A percentile compares a stretch with the other conserved stretches of the same genome.
Conservation (phyloP, 2,888 invertebrate species). For the Calameuta pallipes region DNA sequence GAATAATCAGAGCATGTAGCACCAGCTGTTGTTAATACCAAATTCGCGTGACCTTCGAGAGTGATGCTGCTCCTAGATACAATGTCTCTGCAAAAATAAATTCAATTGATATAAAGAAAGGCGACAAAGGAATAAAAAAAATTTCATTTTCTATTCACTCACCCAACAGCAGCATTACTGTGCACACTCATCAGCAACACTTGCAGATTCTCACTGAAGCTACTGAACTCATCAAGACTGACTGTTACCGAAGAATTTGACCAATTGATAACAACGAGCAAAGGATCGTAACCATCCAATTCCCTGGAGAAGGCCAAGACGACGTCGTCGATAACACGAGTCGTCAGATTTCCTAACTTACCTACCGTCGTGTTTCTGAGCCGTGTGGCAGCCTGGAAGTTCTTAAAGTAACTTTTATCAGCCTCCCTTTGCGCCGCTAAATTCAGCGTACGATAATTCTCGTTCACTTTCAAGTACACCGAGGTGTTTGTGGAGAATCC, state of each 20-base stretch:
- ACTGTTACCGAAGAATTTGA: background rate
- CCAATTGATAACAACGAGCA: conserved; percentile 13
- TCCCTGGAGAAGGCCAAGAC: conserved; percentile 67
- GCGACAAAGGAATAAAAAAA: too few species aligned
- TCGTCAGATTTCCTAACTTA: conserved; percentile 70
- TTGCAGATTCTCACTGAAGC: conserved; percentile 1
- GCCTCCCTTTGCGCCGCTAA: conserved; percentile 68
- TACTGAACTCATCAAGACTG: background rate
- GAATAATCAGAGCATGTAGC: too few species aligned
- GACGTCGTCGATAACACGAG: conserved; percentile 69
- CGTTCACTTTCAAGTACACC: conserved; percentile 79
- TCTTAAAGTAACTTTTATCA: conserved; percentile 71
- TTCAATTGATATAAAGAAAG: too few species aligned
- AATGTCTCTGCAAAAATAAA: too few species aligned
- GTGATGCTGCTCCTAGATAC: too few species aligned
- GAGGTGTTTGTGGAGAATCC: conserved; percentile 71
- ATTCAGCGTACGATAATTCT: conserved; percentile 72
- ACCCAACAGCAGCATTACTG: conserved; percentile 8
- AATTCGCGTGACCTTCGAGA: too few species aligned
- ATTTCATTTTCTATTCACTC: too few species aligned
- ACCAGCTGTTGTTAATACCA: too few species aligned
- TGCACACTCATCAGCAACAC: conserved; percentile 23
- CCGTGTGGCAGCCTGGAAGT: conserved; percentile 70
- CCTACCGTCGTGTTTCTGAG: conserved; percentile 71
- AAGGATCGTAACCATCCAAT: conserved; percentile 1